phyloP scores from a whole-genome alignment of 2,113 vertebrate genomes.

The Miniopterus natalensis region DNA sequence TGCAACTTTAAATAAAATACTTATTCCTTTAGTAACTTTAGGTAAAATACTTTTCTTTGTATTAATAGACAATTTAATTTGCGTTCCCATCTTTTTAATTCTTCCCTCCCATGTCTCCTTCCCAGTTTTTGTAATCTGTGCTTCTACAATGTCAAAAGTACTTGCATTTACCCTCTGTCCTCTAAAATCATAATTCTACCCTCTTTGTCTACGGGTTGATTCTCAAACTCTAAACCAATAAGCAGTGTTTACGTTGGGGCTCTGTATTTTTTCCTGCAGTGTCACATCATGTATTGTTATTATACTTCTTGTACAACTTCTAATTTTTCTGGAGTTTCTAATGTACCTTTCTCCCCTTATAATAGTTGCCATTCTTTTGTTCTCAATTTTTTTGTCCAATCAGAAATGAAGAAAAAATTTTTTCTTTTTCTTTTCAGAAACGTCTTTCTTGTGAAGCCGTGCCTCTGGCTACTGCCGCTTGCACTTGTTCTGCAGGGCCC shows the following conservation, averaged over 20 bases:
- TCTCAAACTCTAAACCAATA: constrained; percentile 8
- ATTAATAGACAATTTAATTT: background rate
- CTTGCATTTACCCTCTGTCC: background rate
- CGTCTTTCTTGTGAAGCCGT: background rate
- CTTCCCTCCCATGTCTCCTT: background rate
- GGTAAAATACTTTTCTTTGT: background rate
- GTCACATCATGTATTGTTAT: background rate
- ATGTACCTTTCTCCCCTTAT: background rate
- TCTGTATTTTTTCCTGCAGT: background rate
- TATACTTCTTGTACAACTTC: background rate
- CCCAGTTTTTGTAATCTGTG: background rate
- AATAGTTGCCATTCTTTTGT: background rate
- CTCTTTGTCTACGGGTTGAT: constrained; percentile 17
- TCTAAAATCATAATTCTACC: background rate
- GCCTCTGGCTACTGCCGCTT: background rate
- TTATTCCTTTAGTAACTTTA: background rate
- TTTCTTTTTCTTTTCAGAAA: background rate
- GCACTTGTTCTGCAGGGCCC: background rate
- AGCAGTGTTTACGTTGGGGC: background rate
- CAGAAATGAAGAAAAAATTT: background rate
- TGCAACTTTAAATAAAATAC: constrained; percentile 18
- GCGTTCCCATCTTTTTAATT: background rate
- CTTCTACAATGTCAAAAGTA: background rate
- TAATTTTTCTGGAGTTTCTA: constrained; percentile 21
- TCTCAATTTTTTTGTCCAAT: background rate